Evolutionary conservation across 2,797 vertebrate species (phyloP).

Genomic region (Microhierax caerulescens): DNA sequence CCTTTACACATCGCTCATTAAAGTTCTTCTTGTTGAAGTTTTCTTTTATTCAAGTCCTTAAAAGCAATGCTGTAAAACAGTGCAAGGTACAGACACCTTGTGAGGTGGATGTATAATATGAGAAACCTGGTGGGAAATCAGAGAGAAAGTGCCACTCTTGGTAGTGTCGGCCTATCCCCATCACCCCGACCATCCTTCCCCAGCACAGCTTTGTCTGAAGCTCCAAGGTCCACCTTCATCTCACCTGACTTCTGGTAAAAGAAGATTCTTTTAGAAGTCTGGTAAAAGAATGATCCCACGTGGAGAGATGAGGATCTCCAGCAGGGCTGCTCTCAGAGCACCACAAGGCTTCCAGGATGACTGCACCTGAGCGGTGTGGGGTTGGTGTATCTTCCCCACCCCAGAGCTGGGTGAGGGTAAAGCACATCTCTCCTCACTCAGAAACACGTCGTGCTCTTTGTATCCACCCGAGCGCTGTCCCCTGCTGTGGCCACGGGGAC

Average conservation of each 20-base stretch:
- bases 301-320: background rate
- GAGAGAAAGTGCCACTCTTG: background rate
- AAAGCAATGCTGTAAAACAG: background rate
- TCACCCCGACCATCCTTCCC: background rate
- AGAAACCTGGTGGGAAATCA: background rate
- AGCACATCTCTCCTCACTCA: background rate
- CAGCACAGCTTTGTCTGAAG: background rate
- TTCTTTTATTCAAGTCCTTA: background rate
- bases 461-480: fast-evolving
- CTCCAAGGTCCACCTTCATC: background rate
- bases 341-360: background rate
- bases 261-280: no score
- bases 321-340: background rate
- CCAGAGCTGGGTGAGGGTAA: background rate
- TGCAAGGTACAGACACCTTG: background rate
- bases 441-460: fast-evolving
- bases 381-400: background rate
- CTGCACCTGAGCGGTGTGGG: fast-evolving
- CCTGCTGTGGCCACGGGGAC: fast-evolving
- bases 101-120: background rate
- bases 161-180: background rate
- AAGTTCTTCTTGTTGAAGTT: background rate
- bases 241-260: background rate
- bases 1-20: fast-evolving
- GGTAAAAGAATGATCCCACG: background rate